Base-by-base conservation (phyloP, 2,888 invertebrate species). In the Caenorhabditis sp. region DNA sequence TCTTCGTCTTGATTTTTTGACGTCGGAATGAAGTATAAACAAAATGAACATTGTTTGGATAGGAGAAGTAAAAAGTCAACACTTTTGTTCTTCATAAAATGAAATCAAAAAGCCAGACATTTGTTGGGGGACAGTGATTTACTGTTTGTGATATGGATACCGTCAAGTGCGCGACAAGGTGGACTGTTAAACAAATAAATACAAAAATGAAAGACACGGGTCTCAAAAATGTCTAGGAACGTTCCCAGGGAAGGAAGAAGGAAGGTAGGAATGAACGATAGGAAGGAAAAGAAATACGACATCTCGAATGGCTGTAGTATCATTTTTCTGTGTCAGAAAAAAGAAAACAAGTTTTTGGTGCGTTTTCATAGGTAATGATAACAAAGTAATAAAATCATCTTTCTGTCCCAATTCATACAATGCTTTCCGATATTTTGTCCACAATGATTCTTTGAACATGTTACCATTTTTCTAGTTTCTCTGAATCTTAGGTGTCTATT, bases 61-160 rank as follows among this genome's bases (percentile, higher is more conserved):
- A 64, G 31, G 31, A 58, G 35, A 38, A 44, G 35, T 22, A 66
- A 44, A 24, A 31, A 66, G 59, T 47, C 70, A 70, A 56, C 58
- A 70, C 26, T 28, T 38, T 31, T 61, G 44, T 72, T 72, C 72
- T 49, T 61, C 61, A 61, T 24, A 41, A 41, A 61, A 63, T 47
- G n/a, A 19, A 8, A 16, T 26, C 16, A 24, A 35, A 68, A 73
- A 73, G 63, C 73, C 44, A 76, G 79, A 64, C 64, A 54, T 54
- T 24, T 7, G 12, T 26, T 12, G 56, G 12, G 28, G 28, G n/a
- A 8, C 16, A 19, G 24, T 47, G 38, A 58, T 77, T 22, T 58
- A 70, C 69, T 77, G 77, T 70, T 70, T 79, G 79, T 70, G 79
- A 79, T 79, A 79, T 79, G 63, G 70, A 79, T 79, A 79, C 79